Base-by-base conservation (phyloP, 2,113 vertebrate species). In the Hypomesus transpacificus region DNA sequence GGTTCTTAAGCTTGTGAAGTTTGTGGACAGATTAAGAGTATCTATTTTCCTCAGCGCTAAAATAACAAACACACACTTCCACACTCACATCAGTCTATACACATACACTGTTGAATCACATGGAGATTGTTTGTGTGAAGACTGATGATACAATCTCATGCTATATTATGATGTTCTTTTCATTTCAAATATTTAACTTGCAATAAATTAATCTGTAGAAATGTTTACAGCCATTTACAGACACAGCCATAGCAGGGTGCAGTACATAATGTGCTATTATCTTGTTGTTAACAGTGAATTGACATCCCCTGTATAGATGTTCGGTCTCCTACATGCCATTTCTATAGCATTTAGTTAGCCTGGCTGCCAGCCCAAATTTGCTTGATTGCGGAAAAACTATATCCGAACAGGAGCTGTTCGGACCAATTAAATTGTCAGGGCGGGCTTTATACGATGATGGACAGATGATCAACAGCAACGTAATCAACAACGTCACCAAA, bases 21-120 rank as follows among this genome's bases (percentile, higher is more conserved):
- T 92, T 90, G 90, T 84, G 87, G 84, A 80, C 69, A 90, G 91
- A 92, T 92, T 92, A 92, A 90, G 85, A 84, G 80, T 84, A 86
- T 89, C 82, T 85, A 46, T 72, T 52, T 63, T 69, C 89, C 86
- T 86, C 79, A 74, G 76, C 81, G 77, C 87, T 77, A 80, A 83
- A 73, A 82, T 73, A 80, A 87, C 86, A 84, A 87, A 57, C 71
- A 61, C 88, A 90, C 88, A 46, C 80, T 66, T 84, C 80, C 71
- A 77, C 73, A 84, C 31, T 26, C 24, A 50, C 72, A 61, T 75
- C 78, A 16, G 24, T 73, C 1, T 9, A 46, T 7, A 46, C 39
- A 46, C 39, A 46, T 13, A 46, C 70, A 73, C 7, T 69, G 78
- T 78, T 76, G 61, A 79, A 86, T 85, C 70, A 65, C 70, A 76